phyloP scores from a whole-genome alignment of 2,888 invertebrate species.

The Microctonus aethiopoides region DNA sequence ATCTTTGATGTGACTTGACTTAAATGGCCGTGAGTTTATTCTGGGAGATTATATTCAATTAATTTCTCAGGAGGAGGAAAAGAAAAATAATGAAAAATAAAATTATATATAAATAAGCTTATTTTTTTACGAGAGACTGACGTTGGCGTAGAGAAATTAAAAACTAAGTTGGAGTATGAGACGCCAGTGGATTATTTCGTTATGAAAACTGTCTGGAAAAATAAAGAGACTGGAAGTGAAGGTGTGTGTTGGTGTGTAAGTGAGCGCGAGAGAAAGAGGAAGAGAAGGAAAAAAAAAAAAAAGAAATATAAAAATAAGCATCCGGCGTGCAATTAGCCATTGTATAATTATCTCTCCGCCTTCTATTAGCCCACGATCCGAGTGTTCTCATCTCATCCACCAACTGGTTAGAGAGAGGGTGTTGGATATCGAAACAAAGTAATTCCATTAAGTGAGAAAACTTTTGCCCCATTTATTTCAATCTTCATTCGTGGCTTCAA shows the following conservation, averaged over 20 bases:
- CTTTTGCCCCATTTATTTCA: conserved; percentile 51
- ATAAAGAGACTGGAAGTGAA: conserved; percentile 3
- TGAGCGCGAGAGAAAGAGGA: conserved; percentile 13
- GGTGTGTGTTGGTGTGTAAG: no score
- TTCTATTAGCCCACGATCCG: conserved; percentile 30
- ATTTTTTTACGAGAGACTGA: conserved; percentile 11
- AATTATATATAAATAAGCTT: conserved; percentile 15
- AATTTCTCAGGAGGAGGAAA: conserved; percentile 9
- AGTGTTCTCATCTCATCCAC: conserved; percentile 17
- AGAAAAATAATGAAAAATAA: conserved; percentile 11
- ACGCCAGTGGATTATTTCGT: conserved; percentile 50
- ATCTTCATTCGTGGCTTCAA: conserved; percentile 33
- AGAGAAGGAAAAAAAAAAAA: conserved; percentile 18
- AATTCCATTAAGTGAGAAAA: conserved; percentile 45
- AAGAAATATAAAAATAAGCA: conserved; percentile 31
- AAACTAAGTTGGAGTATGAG: conserved; percentile 13
- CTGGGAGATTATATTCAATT: conserved; percentile 18
- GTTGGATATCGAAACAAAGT: conserved; percentile 45
- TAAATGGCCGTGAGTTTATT: background rate
- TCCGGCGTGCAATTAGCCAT: conserved; percentile 53
- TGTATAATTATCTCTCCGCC: conserved; percentile 53
- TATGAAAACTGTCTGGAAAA: conserved; percentile 32
- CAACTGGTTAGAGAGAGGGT: conserved; percentile 14
- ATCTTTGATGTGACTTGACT: background rate
- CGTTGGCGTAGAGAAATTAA: conserved; percentile 23